A percentile compares a stretch with the other conserved stretches of the same genome.
Evolutionary conservation across 2,888 invertebrate genomes (phyloP).

Genomic region (Apodemia mormo): DNA sequence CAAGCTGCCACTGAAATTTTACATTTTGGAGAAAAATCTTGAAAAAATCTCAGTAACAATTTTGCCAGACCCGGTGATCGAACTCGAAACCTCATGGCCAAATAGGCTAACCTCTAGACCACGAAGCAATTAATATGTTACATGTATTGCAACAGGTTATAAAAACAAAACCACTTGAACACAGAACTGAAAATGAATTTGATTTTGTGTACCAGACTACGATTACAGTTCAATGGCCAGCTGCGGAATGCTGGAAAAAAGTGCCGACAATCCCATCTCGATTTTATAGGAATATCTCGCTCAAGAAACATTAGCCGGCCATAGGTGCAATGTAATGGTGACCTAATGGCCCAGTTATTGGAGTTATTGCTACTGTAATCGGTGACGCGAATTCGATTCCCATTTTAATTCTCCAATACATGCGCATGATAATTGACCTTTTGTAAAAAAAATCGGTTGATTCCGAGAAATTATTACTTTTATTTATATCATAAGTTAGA

Average conservation of each 20-base stretch:
- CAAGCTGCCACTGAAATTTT: no score
- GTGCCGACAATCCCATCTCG: conserved; percentile 9
- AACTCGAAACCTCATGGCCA: no score
- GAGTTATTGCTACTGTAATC: neutral
- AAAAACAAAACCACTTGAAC: neutral
- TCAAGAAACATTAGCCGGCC: neutral
- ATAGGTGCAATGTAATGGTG: neutral
- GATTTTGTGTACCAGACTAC: neutral
- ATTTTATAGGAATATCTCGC: conserved; percentile 1
- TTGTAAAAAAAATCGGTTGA: no score
- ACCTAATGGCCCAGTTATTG: conserved; percentile 7
- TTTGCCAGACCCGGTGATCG: no score
- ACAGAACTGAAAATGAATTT: neutral
- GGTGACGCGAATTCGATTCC: neutral
- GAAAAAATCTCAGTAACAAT: no score
- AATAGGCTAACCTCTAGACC: no score
- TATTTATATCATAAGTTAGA: no score
- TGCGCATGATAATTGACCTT: neutral
- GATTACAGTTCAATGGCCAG: conserved; percentile 7
- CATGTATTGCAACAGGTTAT: no score
- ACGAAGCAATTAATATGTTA: no score
- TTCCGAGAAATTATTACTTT: no score
- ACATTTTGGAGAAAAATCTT: no score
- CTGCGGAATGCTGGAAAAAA: neutral
- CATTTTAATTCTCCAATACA: neutral